A percentile compares a stretch with the other conserved stretches of the same genome.
Conservation (phyloP, 2,797 vertebrate genomes). For the Chrosomus eos region DNA sequence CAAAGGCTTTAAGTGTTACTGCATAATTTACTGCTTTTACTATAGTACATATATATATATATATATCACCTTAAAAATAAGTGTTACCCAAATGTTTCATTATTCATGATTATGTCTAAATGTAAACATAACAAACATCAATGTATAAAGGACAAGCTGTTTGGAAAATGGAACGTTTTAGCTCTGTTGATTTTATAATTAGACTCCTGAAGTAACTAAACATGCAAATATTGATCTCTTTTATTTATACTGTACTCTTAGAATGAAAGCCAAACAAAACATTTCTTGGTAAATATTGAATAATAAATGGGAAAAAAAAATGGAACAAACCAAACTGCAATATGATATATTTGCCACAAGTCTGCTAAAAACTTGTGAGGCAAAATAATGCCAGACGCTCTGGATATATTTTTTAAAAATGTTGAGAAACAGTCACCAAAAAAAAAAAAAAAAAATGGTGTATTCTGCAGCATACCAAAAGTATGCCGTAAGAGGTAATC, state of each 20-base stretch:
- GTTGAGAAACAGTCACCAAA: neutral
- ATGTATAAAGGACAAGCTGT: neutral
- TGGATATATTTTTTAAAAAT: neutral
- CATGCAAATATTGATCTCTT: neutral
- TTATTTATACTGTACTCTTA: neutral
- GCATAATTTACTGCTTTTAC: too few species aligned
- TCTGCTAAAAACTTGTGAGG: neutral
- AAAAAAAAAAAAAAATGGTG: slow-evolving; percentile 39
- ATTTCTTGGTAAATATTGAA: neutral
- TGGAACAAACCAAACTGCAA: neutral
- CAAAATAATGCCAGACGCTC: slow-evolving; percentile 36
- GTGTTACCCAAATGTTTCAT: neutral
- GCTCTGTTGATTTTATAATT: neutral
- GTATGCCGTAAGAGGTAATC: slow-evolving; percentile 88
- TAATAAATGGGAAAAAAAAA: too few species aligned
- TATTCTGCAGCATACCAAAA: slow-evolving; percentile 77
- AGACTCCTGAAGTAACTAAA: neutral
- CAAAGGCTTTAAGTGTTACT: too few species aligned
- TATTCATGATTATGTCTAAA: neutral
- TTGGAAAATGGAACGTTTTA: neutral
- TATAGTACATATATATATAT: too few species aligned
- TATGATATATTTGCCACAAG: neutral
- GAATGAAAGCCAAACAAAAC: slow-evolving; percentile 1
- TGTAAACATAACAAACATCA: neutral
- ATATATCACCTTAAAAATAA: too few species aligned